phyloP scores from a whole-genome alignment of 2,888 invertebrate genomes.

The Sinopyrophorus schimmeli region DNA sequence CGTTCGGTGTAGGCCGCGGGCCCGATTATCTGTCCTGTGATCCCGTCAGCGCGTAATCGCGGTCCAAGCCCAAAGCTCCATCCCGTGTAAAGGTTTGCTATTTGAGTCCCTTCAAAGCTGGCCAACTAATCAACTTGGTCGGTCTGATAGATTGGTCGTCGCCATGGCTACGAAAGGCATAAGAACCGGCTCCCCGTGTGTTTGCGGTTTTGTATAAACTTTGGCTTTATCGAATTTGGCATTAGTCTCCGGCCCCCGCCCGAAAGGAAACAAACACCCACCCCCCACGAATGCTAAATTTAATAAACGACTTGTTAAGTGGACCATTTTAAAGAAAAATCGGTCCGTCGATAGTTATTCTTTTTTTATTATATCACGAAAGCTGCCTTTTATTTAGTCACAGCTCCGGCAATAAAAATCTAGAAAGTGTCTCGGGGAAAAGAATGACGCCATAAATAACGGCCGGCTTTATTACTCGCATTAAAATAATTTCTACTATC shows the following conservation, averaged over 20 bases:
- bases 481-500: slow-evolving; percentile 52
- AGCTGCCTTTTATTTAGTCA: slow-evolving; percentile 23
- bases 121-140: slow-evolving; percentile 43
- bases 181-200: slow-evolving; percentile 25
- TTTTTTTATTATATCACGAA: slow-evolving; percentile 17
- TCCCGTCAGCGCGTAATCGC: slow-evolving; percentile 9
- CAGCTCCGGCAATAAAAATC: slow-evolving; percentile 39
- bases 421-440: slow-evolving; percentile 40
- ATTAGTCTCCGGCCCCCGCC: no score
- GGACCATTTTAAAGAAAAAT: no score
- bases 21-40: slow-evolving; percentile 2
- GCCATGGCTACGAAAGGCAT: slow-evolving; percentile 25
- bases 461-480: slow-evolving; percentile 48
- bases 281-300: no score
- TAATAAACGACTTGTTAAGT: neutral
- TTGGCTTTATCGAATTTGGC: neutral
- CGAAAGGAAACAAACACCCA: no score
- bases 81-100: slow-evolving; percentile 20
- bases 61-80: slow-evolving; percentile 17
- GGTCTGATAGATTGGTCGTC: slow-evolving; percentile 41
- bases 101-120: slow-evolving; percentile 29
- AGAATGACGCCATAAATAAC: slow-evolving; percentile 47
- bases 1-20: neutral
- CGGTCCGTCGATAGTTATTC: slow-evolving; percentile 1
- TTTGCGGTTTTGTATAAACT: slow-evolving; percentile 8